Conservation (phyloP, 2,888 invertebrate genomes). For the Chymomyza fuscimana region DNA sequence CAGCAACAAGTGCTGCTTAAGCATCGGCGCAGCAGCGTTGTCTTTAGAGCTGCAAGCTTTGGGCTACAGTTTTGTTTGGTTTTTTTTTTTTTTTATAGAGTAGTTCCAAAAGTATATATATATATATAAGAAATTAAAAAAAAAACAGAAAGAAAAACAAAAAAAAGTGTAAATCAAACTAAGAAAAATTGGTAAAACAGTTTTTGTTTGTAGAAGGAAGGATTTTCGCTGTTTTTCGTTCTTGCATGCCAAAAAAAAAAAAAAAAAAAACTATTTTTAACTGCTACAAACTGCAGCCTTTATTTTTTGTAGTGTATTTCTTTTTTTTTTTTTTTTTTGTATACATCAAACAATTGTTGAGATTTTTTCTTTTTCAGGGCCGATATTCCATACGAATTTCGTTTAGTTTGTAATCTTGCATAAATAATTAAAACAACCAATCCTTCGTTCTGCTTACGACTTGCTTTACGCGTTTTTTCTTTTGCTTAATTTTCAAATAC, state of each 20-base stretch:
- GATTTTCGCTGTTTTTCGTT: constrained; percentile 59
- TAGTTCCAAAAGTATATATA: constrained; percentile 14
- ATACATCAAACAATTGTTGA: constrained; percentile 72
- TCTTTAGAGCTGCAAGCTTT: constrained; percentile 35
- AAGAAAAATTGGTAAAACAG: constrained; percentile 68
- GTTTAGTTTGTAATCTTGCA: not conserved
- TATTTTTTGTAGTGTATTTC: constrained; percentile 23
- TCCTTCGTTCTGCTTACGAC: constrained; percentile 72
- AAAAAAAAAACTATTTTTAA: constrained; percentile 17
- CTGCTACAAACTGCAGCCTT: no score
- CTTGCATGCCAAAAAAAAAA: constrained; percentile 8
- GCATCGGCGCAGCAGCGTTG: constrained; percentile 40
- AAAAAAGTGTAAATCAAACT: constrained; percentile 57
- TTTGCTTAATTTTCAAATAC: constrained; percentile 47
- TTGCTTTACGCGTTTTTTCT: constrained; percentile 48
- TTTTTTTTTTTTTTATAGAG: not conserved
- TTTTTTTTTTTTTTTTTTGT: constrained; percentile 20
- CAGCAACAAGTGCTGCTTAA: constrained; percentile 64
- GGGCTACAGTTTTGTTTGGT: not conserved
- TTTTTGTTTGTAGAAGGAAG: constrained; percentile 71
- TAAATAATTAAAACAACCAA: constrained; percentile 54
- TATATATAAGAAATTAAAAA: constrained; percentile 21
- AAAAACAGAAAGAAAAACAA: constrained; percentile 52
- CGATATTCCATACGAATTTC: constrained; percentile 70
- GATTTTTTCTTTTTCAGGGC: constrained; percentile 80